Evolutionary conservation across 1,140 invertebrate genomes (phyloP).

Genomic region (Papilio machaon): DNA sequence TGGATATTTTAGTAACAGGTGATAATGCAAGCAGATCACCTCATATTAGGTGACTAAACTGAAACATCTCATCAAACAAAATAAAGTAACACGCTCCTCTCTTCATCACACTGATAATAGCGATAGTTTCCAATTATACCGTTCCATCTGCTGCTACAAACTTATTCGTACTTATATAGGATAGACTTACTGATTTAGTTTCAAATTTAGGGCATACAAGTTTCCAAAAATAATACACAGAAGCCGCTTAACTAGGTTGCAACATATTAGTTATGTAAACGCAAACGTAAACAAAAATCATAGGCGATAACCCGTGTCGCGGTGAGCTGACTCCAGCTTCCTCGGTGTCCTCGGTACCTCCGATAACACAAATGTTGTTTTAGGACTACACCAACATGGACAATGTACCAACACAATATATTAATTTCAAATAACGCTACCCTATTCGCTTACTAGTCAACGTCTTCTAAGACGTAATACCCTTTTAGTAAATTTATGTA

Average conservation of each 20-base stretch:
- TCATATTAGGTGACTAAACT: too few relatives aligned
- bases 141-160: not conserved
- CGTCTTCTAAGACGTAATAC: conserved; percentile 18
- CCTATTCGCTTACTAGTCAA: conserved; percentile 40
- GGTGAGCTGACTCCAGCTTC: conserved; percentile 34
- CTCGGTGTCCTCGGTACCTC: conserved; percentile 1
- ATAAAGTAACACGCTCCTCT: too few relatives aligned
- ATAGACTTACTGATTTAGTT: not conserved
- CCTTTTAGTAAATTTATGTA: conserved; percentile 18
- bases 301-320: conserved; percentile 31
- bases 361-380: conserved; percentile 57
- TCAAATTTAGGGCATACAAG: not conserved
- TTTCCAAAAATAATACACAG: not conserved
- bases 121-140: not conserved
- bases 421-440: conserved; percentile 60
- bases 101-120: not conserved
- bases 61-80: too few relatives aligned
- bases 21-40: not conserved
- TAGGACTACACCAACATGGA: conserved; percentile 55
- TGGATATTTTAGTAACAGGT: too few relatives aligned
- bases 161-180: too few relatives aligned
- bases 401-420: conserved; percentile 51
- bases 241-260: not conserved
- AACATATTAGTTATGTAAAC: not conserved
- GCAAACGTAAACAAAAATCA: conserved; percentile 19